phyloP scores from a whole-genome alignment of 2,888 invertebrate genomes.

The Drosophila barbarae region DNA sequence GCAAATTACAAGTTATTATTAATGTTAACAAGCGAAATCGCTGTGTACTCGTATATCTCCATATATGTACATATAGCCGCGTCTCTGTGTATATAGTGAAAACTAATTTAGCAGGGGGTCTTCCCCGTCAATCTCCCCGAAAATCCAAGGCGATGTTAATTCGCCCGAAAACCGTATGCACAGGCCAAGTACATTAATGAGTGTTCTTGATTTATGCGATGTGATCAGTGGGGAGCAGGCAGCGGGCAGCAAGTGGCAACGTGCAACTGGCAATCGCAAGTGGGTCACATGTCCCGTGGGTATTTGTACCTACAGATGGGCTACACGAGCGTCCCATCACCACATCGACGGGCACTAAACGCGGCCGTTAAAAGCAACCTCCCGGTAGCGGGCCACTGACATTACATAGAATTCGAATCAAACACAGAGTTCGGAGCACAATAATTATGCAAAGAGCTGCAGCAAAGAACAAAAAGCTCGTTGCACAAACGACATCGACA shows the following conservation, averaged over 20 bases:
- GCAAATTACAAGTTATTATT: slow-evolving; percentile 76
- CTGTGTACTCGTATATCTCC: slow-evolving; percentile 48
- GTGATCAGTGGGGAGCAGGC: slow-evolving; percentile 34
- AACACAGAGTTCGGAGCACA: slow-evolving; percentile 52
- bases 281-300: slow-evolving; percentile 72
- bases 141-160: slow-evolving; percentile 25
- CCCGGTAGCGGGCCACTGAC: slow-evolving; percentile 50
- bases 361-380: slow-evolving; percentile 32
- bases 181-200: slow-evolving; percentile 53
- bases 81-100: slow-evolving; percentile 46
- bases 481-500: slow-evolving; percentile 67
- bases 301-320: slow-evolving; percentile 47
- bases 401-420: slow-evolving; percentile 65
- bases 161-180: slow-evolving; percentile 24
- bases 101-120: slow-evolving; percentile 70
- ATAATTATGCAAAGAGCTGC: slow-evolving; percentile 70
- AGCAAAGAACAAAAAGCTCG: slow-evolving; percentile 46
- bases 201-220: slow-evolving; percentile 67
- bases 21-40: slow-evolving; percentile 77
- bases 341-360: slow-evolving; percentile 16
- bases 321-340: slow-evolving; percentile 31
- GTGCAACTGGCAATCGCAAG: slow-evolving; percentile 40
- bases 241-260: slow-evolving; percentile 5
- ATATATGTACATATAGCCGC: slow-evolving; percentile 4
- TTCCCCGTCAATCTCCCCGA: slow-evolving; percentile 29